These are phyloP conservation scores for Cariama cristata DNA, from an alignment of 2,113 vertebrate genomes.

Conservation along the genomic window DNA sequence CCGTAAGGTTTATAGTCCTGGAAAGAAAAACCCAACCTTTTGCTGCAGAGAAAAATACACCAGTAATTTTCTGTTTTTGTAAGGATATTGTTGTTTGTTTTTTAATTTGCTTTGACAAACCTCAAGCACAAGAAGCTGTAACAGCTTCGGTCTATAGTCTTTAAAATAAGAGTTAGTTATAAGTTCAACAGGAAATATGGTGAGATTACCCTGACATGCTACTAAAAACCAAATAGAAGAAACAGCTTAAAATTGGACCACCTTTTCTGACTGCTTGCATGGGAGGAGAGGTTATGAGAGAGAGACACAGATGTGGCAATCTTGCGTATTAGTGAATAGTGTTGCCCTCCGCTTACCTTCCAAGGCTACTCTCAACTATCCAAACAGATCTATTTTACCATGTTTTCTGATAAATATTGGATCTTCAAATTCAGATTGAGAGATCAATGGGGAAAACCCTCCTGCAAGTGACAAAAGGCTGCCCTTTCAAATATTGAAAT, in stretches of 20 bases:
- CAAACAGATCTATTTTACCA: not conserved
- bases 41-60: not conserved
- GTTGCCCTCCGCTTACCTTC: not conserved
- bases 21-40: not conserved
- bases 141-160: not conserved
- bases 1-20: not conserved
- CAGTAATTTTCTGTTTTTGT: not conserved
- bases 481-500: not conserved
- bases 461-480: not conserved
- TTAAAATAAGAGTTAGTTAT: not conserved
- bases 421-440: not conserved
- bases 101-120: not conserved
- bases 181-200: not conserved
- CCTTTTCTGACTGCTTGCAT: not conserved
- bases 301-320: not conserved
- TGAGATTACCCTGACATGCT: not conserved
- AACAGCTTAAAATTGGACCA: not conserved
- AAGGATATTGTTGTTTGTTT: not conserved
- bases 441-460: not conserved
- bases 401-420: not conserved
- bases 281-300: not conserved
- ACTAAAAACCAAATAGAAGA: not conserved
- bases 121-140: not conserved
- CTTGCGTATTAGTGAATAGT: not conserved
- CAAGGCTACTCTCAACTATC: not conserved